Evolutionary conservation across 2,888 invertebrate genomes (phyloP).

Genomic region (Branchellion lobata): DNA sequence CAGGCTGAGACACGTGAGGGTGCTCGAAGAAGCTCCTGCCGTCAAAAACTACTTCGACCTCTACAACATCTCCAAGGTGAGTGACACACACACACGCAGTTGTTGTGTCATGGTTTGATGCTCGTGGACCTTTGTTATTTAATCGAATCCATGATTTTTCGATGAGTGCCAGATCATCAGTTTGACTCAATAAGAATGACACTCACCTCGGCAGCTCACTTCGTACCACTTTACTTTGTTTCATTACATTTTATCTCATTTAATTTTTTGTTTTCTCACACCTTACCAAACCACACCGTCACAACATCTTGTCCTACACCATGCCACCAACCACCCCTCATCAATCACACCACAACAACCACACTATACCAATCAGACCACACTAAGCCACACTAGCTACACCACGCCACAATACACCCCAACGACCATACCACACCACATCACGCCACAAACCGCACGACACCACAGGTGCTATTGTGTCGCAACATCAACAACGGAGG

Average conservation of each 20-base stretch:
- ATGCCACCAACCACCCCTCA: no score
- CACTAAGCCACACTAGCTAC: no score
- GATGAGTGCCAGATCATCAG: neutral
- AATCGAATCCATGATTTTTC: neutral
- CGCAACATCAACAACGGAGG: neutral
- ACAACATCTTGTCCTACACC: no score
- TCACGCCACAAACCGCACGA: no score
- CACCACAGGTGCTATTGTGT: slow-evolving; percentile 13
- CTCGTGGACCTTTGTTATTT: neutral
- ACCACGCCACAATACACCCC: no score
- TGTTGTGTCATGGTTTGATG: neutral
- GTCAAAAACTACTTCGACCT: slow-evolving; percentile 21
- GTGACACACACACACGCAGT: neutral
- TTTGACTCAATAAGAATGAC: neutral
- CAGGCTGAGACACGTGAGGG: slow-evolving; percentile 20
- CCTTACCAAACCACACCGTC: neutral
- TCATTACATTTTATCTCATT: no score
- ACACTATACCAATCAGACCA: no score
- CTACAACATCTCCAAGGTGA: slow-evolving; percentile 36
- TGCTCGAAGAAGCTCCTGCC: neutral
- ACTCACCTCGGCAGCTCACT: neutral
- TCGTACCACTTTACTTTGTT: neutral
- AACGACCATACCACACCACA: no score
- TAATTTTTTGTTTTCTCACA: neutral
- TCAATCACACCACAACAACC: no score